Base-by-base conservation (phyloP, 2,888 invertebrate genomes). In the Morpho helenor region DNA sequence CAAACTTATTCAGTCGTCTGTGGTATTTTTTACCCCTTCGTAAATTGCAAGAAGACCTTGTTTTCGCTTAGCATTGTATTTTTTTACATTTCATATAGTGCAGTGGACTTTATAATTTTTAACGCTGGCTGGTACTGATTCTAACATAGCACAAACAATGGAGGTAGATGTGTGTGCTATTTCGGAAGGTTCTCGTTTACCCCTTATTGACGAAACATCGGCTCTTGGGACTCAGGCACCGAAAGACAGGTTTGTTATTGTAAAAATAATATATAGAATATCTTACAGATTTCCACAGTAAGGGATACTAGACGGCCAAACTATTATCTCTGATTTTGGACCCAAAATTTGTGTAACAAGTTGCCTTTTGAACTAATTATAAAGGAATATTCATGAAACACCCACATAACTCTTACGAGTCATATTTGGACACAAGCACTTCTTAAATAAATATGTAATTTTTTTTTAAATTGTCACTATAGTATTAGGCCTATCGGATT, bases 121-220 rank as follows among this genome's bases (percentile, higher is more conserved):
- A 58, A 65, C 40, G 8, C 63, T 66, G 63, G 65, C 61, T 61
- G 49, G 54, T 43, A 49, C 45, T 49, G 46, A 52, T 41, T 46
- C 56, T 39, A 47, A 64, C 8, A 52, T 51, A 16, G 49, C 54
- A 42, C 73, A 73, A 61, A 82, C 61, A 61, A 90, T 91, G 91
- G 91, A 91, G 69, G 90, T 91, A 60, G 91, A 91, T 68, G 84
- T 84, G 66, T 66, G 56, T 43, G 54, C 61, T 6, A 49, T 63
- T 69, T 78, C 80, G 63, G 88, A 89, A 68, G 77, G 75, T 8
- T 82, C 86, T 55, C 81, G 88, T 60, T 72, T 93, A 64, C 93
- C 93, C 47, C 92, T 92, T 66, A 93, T 93, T 65, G 93, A 93
- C 67, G 93, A 93, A 76, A 89, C 92, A 61, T 77, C 88, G 62